Conservation (phyloP, 2,888 invertebrate genomes). For the Mallateleia sp. region DNA sequence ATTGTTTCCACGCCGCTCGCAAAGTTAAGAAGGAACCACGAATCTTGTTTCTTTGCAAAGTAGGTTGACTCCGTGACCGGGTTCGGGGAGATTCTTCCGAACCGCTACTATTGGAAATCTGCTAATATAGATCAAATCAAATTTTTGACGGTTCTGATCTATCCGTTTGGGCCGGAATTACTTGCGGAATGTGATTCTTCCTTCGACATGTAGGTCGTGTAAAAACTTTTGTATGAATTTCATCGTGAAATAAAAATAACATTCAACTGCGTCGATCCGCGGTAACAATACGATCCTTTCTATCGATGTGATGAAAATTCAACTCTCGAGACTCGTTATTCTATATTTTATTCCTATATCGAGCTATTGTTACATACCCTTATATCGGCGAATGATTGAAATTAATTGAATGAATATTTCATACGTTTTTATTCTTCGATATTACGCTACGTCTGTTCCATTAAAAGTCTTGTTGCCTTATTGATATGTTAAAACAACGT, state of each 20-base stretch:
- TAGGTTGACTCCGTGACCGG: slow-evolving; percentile 4
- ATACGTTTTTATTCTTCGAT: too few relatives aligned
- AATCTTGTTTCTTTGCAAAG: slow-evolving; percentile 18
- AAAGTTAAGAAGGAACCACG: neutral
- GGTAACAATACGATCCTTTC: slow-evolving; percentile 10
- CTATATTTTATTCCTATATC: slow-evolving; percentile 8
- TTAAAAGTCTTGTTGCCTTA: too few relatives aligned
- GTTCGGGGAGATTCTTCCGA: too few relatives aligned
- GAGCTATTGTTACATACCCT: neutral
- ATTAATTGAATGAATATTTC: slow-evolving; percentile 6
- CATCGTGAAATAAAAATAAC: slow-evolving; percentile 7
- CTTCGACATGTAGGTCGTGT: neutral
- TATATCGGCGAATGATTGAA: slow-evolving; percentile 5
- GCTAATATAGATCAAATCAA: neutral
- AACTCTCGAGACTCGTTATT: slow-evolving; percentile 16
- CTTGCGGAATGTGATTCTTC: neutral
- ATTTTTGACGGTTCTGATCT: neutral
- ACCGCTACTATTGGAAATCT: too few relatives aligned
- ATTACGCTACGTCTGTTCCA: too few relatives aligned
- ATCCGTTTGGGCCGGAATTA: neutral
- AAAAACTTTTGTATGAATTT: neutral
- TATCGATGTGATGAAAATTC: neutral
- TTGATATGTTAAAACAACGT: too few relatives aligned
- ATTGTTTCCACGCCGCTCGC: slow-evolving; percentile 1
- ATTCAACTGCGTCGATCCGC: neutral